Evolutionary conservation across 2,113 vertebrate genomes (phyloP), one percentile per base, ranked within the genome.

Genomic region (Rhinogobius similis): DNA sequence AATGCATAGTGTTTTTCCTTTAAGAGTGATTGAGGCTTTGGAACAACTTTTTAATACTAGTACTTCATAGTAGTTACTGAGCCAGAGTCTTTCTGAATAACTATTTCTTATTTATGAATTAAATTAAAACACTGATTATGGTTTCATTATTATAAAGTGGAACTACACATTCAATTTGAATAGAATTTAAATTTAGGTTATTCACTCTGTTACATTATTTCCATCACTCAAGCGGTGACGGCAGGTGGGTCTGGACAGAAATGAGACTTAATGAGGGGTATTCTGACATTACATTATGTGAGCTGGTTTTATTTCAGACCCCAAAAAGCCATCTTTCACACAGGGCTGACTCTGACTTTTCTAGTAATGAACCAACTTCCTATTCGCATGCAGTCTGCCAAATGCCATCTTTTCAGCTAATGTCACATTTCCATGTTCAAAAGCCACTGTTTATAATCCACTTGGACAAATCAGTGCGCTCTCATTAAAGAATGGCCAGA

Each of bases 371-470:
- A 89, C 86, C 74, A 69, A 85, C 86, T 89, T 81, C 67, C 82
- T 81, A 87, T 87, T 91, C 90, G 78, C 67, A 65, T 83, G 71
- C 72, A 71, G 79, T 78, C 81, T 68, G 70, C 76, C 85, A 90
- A 92, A 93, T 89, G 89, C 71, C 88, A 91, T 75, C 80, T 91
- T 88, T 82, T 75, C 72, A 44, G 61, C 67, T 87, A 91, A 92
- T 92, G 88, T 91, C 91, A 91, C 86, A 92, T 92, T 90, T 90
- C 84, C 89, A 91, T 92, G 85, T 89, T 90, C 74, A 88, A 86
- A 89, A 73, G 61, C 79, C 86, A 77, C 52, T 86, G 68, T 78
- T 87, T 86, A 44, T 55, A 80, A 65, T 72, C 63, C 52, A 53
- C n/a, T 70, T 63, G 55, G 85, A 78, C 86, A 70, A 82, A 73